Percentiles rank a stretch among this genome's conserved stretches.
Evolutionary conservation across 2,113 vertebrate species (phyloP).

Genomic region (Boleophthalmus pectinirostris): DNA sequence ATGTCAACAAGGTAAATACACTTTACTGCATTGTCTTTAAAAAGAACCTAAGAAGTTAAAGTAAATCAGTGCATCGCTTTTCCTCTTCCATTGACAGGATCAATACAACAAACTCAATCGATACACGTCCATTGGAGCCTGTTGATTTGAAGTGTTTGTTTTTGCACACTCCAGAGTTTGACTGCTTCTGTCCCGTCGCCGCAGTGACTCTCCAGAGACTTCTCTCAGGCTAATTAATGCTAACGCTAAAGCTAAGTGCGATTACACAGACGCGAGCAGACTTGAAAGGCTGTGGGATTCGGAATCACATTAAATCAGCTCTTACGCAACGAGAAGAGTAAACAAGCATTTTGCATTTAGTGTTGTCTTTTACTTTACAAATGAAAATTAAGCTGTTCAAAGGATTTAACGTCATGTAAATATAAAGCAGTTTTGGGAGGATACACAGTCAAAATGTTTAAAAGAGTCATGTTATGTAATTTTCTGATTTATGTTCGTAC

Average conservation of each 20-base stretch:
- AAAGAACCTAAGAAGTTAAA: too few relatives aligned
- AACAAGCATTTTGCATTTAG: slow-evolving; percentile 17
- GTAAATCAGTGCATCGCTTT: too few relatives aligned
- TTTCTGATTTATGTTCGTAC: too few relatives aligned
- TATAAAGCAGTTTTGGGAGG: not conserved
- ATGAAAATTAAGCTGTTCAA: slow-evolving; percentile 36
- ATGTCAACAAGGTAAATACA: too few relatives aligned
- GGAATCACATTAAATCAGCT: slow-evolving; percentile 30
- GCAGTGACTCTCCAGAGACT: not conserved
- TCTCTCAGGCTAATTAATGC: slow-evolving; percentile 16
- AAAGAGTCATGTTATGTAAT: not conserved
- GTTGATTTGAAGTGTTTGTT: not conserved
- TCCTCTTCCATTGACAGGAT: too few relatives aligned
- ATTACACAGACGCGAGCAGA: slow-evolving; percentile 19
- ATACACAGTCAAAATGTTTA: not conserved
- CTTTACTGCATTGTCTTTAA: too few relatives aligned
- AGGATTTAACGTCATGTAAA: slow-evolving; percentile 1
- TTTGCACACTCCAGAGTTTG: not conserved
- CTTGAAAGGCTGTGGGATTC: slow-evolving; percentile 25
- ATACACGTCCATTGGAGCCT: not conserved
- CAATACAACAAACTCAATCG: not conserved
- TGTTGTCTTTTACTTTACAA: slow-evolving; percentile 18
- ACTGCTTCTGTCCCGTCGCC: slow-evolving; percentile 5
- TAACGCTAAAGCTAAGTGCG: not conserved
- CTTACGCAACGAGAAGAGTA: slow-evolving; percentile 18